Evolutionary conservation across 2,888 invertebrate species (phyloP).

Genomic region (Morpho achilles): DNA sequence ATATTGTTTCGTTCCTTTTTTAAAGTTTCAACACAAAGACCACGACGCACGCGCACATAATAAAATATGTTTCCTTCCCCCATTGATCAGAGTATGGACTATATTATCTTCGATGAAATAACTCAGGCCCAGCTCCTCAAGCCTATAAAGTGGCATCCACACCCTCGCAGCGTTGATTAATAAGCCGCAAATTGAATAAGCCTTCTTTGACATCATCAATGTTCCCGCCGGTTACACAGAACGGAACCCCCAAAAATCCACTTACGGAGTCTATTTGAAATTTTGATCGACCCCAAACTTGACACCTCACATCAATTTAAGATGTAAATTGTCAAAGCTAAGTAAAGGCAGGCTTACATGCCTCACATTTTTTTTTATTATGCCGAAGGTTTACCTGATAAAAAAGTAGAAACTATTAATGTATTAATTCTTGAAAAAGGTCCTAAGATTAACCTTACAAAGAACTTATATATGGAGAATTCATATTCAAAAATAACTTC

Average conservation of each 20-base stretch:
- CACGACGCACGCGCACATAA: too few species aligned
- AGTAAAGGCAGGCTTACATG: conserved; percentile 47
- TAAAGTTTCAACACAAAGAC: too few species aligned
- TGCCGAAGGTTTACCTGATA: neutral
- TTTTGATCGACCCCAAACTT: conserved; percentile 73
- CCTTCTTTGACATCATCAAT: conserved; percentile 76
- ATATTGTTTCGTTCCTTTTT: too few species aligned
- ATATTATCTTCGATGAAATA: neutral
- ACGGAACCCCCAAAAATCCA: conserved; percentile 70
- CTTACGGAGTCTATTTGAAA: conserved; percentile 72
- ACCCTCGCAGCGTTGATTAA: conserved; percentile 56
- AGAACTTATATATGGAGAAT: too few species aligned
- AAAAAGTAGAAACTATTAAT: too few species aligned
- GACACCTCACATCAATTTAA: conserved; percentile 74
- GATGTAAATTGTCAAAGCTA: conserved; percentile 77
- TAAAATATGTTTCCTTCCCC: too few species aligned
- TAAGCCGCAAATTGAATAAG: conserved; percentile 71
- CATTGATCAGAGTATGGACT: neutral
- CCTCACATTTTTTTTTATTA: neutral
- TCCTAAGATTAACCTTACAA: too few species aligned
- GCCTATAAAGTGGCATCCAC: conserved; percentile 8
- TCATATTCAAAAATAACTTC: too few species aligned
- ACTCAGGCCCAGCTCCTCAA: conserved; percentile 19
- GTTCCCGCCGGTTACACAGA: conserved; percentile 61
- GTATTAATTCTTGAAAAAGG: too few species aligned